phyloP scores from a whole-genome alignment of 2,797 vertebrate species.

The Megaceryle alcyon region DNA sequence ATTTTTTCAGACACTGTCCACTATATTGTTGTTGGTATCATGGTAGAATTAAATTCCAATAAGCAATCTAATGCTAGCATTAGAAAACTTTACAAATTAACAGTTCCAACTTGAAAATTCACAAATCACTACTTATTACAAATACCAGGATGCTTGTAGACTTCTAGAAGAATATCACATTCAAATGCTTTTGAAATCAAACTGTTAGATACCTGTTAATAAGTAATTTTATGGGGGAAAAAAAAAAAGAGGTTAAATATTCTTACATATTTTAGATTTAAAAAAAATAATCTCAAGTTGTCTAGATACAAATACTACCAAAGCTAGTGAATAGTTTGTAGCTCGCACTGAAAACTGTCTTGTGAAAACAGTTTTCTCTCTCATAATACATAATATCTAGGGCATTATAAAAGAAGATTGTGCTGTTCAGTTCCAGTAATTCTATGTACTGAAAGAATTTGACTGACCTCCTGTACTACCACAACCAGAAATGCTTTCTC shows the following conservation, averaged over 20 bases:
- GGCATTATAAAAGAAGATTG: neutral
- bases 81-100: neutral
- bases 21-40: neutral
- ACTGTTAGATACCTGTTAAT: neutral
- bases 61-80: neutral
- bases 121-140: neutral
- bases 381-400: neutral
- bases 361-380: neutral
- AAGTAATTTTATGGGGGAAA: neutral
- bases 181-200: neutral
- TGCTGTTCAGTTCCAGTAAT: neutral
- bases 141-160: neutral
- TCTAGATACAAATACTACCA: neutral
- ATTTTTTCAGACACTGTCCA: neutral
- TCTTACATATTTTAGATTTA: neutral
- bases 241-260: neutral
- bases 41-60: neutral
- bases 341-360: neutral
- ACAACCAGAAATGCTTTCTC: slow-evolving; percentile 77
- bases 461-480: slow-evolving; percentile 81
- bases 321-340: neutral
- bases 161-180: neutral
- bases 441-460: neutral
- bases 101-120: neutral
- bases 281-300: neutral